Percentiles rank a stretch among this genome's conserved stretches.
Conservation (phyloP, 2,797 vertebrate genomes). For the Lepilemur ruficaudatus region DNA sequence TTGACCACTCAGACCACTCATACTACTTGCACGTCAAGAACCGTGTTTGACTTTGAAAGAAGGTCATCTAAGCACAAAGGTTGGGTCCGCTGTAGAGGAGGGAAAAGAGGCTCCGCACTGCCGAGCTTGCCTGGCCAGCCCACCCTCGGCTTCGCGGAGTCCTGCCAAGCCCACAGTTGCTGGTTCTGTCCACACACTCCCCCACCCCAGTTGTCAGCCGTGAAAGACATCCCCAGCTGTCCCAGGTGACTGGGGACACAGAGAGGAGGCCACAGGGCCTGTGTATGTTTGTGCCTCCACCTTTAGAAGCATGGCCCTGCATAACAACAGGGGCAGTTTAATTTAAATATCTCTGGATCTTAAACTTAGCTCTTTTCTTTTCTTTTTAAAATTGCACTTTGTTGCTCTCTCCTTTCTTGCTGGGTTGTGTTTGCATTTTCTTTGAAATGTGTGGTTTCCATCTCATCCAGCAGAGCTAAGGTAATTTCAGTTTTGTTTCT, state of each 20-base stretch:
- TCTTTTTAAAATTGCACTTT: background rate
- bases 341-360: background rate
- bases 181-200: background rate
- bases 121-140: background rate
- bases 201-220: background rate
- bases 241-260: background rate
- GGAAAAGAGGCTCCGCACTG: background rate
- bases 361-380: background rate
- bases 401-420: background rate
- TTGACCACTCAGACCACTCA: background rate
- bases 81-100: background rate
- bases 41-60: background rate
- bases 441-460: background rate
- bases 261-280: background rate
- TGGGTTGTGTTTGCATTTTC: background rate
- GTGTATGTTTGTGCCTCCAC: background rate
- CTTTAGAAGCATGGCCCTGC: background rate
- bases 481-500: constrained; percentile 25
- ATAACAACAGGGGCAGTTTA: background rate
- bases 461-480: background rate
- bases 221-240: constrained; percentile 54
- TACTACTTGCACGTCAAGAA: background rate
- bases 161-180: background rate
- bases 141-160: accelerated
- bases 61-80: background rate